phyloP scores from a whole-genome alignment of 1,140 invertebrate species.

The Aphelenchoides besseyi region DNA sequence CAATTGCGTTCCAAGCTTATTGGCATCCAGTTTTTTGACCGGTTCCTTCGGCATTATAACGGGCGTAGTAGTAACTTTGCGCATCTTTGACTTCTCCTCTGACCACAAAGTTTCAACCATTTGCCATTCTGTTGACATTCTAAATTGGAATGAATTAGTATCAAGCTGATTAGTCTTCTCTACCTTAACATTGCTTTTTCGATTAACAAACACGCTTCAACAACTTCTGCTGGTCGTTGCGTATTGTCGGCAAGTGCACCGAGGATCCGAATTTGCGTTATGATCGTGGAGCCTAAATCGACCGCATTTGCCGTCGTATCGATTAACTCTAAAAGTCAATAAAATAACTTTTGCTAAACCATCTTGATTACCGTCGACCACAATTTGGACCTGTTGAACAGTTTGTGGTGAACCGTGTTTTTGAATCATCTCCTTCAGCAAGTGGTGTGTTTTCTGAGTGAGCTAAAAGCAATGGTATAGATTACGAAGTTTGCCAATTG shows the following conservation, averaged over 20 bases:
- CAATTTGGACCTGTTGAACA: not conserved
- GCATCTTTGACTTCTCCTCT: conserved; percentile 59
- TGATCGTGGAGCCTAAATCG: conserved; percentile 52
- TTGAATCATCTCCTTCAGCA: conserved; percentile 8
- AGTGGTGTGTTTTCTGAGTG: conserved; percentile 3
- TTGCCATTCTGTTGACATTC: conserved; percentile 71
- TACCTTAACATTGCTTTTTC: conserved; percentile 58
- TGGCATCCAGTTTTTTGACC: conserved; percentile 59
- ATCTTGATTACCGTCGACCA: conserved; percentile 9
- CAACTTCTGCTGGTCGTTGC: conserved; percentile 46
- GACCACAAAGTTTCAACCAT: conserved; percentile 67
- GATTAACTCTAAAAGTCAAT: conserved; percentile 37
- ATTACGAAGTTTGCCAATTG: not conserved
- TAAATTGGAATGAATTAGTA: conserved; percentile 28
- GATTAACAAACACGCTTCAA: conserved; percentile 51
- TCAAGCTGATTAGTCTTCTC: conserved; percentile 7
- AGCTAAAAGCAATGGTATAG: conserved; percentile 9
- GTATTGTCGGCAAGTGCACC: conserved; percentile 55
- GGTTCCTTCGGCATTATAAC: conserved; percentile 13
- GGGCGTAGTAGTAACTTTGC: conserved; percentile 15
- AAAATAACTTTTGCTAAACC: not conserved
- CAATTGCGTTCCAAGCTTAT: conserved; percentile 70
- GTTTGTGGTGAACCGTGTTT: not conserved
- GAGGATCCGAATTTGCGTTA: conserved; percentile 52
- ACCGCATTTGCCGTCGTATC: conserved; percentile 49